Conservation (phyloP, 30 jellyfish, hydroid and myxozoan genomes). For the Cassiopea andromeda region DNA sequence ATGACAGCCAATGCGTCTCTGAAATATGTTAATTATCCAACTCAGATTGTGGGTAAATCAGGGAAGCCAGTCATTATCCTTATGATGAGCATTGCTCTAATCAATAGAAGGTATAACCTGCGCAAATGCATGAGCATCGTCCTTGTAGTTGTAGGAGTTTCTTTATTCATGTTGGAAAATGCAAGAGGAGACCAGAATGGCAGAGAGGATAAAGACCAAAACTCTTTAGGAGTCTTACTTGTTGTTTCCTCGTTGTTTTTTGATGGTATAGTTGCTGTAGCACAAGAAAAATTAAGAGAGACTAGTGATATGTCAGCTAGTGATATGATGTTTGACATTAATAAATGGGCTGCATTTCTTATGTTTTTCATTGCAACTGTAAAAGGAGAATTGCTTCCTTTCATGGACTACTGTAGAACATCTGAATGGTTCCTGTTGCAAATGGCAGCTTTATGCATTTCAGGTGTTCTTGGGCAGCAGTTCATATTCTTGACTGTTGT, state of each 20-base stretch:
- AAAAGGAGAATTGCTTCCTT: slow-evolving; percentile 50
- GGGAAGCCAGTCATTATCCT: slow-evolving; percentile 75
- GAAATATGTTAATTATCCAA: slow-evolving; percentile 69
- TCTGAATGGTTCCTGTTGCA: slow-evolving; percentile 11
- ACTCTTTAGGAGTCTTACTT: slow-evolving; percentile 33
- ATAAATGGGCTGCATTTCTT: slow-evolving; percentile 57
- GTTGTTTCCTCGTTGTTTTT: slow-evolving; percentile 54
- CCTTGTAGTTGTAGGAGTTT: slow-evolving; percentile 70
- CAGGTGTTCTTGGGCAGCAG: slow-evolving; percentile 86
- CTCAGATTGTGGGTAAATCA: slow-evolving; percentile 81
- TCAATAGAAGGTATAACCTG: slow-evolving; percentile 19
- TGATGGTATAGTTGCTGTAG: slow-evolving; percentile 87
- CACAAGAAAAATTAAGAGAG: slow-evolving; percentile 55
- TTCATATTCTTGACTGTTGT: slow-evolving; percentile 71
- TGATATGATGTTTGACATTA: slow-evolving; percentile 68
- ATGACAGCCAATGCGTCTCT: slow-evolving; percentile 69
- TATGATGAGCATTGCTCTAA: slow-evolving; percentile 28
- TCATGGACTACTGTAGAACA: slow-evolving; percentile 13
- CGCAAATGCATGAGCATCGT: slow-evolving; percentile 65
- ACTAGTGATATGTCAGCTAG: slow-evolving; percentile 23
- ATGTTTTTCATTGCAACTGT: slow-evolving; percentile 34
- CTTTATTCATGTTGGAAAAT: slow-evolving; percentile 70
- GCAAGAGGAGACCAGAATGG: not conserved
- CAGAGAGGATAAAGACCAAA: not conserved
- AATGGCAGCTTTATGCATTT: slow-evolving; percentile 43